Conservation (phyloP, 2,797 vertebrate species). For the Rhinogobio ventralis region DNA sequence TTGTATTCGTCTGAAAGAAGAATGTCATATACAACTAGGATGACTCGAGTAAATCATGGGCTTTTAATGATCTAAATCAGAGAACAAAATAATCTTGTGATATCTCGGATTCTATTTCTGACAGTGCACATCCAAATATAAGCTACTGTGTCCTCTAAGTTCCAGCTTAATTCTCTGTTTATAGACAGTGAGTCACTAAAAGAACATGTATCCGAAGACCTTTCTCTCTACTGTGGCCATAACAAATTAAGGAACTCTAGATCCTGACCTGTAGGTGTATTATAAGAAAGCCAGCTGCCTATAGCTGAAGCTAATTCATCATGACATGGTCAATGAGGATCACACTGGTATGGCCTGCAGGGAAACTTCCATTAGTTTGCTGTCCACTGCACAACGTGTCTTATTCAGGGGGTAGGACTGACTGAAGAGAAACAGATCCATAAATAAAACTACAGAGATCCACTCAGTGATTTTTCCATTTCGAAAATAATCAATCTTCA, state of each 20-base stretch:
- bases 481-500: slow-evolving; percentile 5
- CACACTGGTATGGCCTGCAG: slow-evolving; percentile 42
- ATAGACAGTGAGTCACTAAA: slow-evolving; percentile 34
- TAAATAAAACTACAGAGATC: slow-evolving; percentile 25
- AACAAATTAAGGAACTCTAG: slow-evolving; percentile 1
- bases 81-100: slow-evolving; percentile 20
- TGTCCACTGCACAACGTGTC: slow-evolving; percentile 35
- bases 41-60: no score
- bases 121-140: slow-evolving; percentile 25
- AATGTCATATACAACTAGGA: no score
- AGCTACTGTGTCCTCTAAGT: slow-evolving; percentile 10
- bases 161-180: slow-evolving; percentile 37
- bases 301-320: slow-evolving; percentile 45
- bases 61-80: slow-evolving; percentile 16
- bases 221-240: slow-evolving; percentile 9
- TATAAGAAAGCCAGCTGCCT: slow-evolving; percentile 47
- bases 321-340: slow-evolving; percentile 52
- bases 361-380: slow-evolving; percentile 40
- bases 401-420: slow-evolving; percentile 27
- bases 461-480: not conserved
- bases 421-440: slow-evolving; percentile 27
- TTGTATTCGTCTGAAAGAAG: no score
- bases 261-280: slow-evolving; percentile 36
- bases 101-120: slow-evolving; percentile 21
- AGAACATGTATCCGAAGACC: not conserved